phyloP scores from a whole-genome alignment of 2,113 vertebrate species.

The Dicerorhinus sumatrensis region DNA sequence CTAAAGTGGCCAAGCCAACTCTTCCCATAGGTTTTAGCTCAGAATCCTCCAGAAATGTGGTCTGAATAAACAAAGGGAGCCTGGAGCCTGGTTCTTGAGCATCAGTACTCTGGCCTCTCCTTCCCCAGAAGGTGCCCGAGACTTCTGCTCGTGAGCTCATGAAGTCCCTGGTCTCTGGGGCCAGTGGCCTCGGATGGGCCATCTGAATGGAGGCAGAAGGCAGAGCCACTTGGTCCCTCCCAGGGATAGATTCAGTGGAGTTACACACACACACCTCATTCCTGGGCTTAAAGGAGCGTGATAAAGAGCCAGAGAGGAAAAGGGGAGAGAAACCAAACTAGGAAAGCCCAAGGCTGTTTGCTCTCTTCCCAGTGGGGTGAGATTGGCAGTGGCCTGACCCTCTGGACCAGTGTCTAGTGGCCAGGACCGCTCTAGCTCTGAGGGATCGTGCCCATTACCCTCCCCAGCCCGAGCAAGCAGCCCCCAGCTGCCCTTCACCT shows the following conservation, averaged over 20 bases:
- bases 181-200: neutral
- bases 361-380: neutral
- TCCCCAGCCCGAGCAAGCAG: rapidly evolving
- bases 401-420: neutral
- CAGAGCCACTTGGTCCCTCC: too few relatives aligned
- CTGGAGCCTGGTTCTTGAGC: neutral
- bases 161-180: neutral
- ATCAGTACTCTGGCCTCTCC: rapidly evolving
- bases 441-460: rapidly evolving
- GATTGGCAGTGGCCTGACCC: too few relatives aligned
- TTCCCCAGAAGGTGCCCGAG: neutral
- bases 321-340: too few relatives aligned
- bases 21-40: neutral
- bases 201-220: neutral
- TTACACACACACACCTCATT: neutral
- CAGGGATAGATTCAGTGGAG: neutral
- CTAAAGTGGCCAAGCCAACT: neutral
- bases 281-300: neutral
- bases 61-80: neutral
- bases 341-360: neutral
- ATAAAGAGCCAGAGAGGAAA: neutral
- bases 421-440: neutral
- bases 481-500: neutral
- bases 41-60: neutral
- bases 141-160: neutral